These are phyloP conservation scores for Kryptolebias marmoratus DNA, from an alignment of 2,113 vertebrate genomes.

Conservation along the genomic window DNA sequence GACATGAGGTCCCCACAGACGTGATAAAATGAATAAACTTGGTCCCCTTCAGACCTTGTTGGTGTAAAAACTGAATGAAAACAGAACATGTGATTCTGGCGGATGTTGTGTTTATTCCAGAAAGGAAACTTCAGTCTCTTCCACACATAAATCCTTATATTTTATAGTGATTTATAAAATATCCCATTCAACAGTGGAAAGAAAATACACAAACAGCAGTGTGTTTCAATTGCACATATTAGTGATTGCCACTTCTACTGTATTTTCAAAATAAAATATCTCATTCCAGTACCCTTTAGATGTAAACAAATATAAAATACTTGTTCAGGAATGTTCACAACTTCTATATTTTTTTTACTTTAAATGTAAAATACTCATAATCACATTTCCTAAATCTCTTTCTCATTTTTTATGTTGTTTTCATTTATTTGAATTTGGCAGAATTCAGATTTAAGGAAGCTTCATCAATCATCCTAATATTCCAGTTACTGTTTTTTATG, in stretches of 20 bases:
- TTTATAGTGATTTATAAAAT: slow-evolving; percentile 5
- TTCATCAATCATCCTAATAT: too few relatives aligned
- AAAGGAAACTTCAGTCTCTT: background rate
- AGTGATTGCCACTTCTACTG: slow-evolving; percentile 19
- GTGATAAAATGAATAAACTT: slow-evolving; percentile 45
- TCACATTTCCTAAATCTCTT: background rate
- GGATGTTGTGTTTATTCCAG: slow-evolving; percentile 18
- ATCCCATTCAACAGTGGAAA: slow-evolving; percentile 10
- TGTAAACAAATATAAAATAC: slow-evolving; percentile 56
- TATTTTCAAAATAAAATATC: slow-evolving; percentile 19
- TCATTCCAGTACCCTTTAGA: slow-evolving; percentile 14
- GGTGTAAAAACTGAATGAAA: slow-evolving; percentile 54
- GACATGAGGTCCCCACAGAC: slow-evolving; percentile 54
- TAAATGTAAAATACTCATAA: too few relatives aligned
- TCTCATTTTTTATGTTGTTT: slow-evolving; percentile 6
- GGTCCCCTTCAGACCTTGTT: slow-evolving; percentile 55
- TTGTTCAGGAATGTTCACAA: slow-evolving; percentile 45
- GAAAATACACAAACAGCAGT: slow-evolving; percentile 16
- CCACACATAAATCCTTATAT: background rate
- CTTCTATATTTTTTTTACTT: background rate
- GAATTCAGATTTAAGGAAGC: background rate
- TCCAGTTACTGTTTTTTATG: too few relatives aligned
- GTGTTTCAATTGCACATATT: slow-evolving; percentile 22
- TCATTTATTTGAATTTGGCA: background rate
- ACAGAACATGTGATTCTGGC: slow-evolving; percentile 14